These are phyloP conservation scores for Gambelia wislizenii DNA, from an alignment of 2,797 vertebrate species.

Conservation along the genomic window DNA sequence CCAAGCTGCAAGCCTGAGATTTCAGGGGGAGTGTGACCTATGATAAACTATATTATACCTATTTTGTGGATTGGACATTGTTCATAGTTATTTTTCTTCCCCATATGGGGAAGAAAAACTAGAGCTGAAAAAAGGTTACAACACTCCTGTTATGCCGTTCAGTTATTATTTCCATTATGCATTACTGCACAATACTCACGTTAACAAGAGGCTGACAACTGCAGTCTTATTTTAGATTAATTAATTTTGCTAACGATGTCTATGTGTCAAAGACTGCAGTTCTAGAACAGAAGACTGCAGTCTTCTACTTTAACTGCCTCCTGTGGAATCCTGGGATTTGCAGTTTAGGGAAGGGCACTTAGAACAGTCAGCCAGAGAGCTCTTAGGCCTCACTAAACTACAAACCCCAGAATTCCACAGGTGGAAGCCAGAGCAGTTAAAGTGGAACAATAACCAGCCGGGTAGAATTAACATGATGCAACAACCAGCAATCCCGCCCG, in stretches of 20 bases:
- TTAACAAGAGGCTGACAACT: not conserved
- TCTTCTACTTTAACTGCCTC: not conserved
- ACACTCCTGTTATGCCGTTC: not conserved
- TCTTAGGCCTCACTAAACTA: not conserved
- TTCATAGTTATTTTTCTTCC: not conserved
- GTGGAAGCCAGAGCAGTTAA: no score
- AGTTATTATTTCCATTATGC: not conserved
- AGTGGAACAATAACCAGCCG: not conserved
- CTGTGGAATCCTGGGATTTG: no score
- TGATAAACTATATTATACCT: not conserved
- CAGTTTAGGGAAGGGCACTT: no score
- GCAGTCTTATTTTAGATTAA: not conserved
- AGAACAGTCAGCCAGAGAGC: no score
- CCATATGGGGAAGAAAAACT: not conserved
- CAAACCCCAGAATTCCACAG: not conserved
- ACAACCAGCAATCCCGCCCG: accelerated
- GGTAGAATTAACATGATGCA: constrained; percentile 54
- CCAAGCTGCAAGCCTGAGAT: no score
- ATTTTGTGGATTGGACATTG: not conserved
- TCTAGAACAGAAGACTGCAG: no score
- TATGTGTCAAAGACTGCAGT: no score
- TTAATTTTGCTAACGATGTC: not conserved
- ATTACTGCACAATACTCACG: not conserved
- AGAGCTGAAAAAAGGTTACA: not conserved
- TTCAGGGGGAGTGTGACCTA: no score